These are phyloP conservation scores for Myrmecobius fasciatus DNA, from an alignment of 2,113 vertebrate species.

Conservation along the genomic window DNA sequence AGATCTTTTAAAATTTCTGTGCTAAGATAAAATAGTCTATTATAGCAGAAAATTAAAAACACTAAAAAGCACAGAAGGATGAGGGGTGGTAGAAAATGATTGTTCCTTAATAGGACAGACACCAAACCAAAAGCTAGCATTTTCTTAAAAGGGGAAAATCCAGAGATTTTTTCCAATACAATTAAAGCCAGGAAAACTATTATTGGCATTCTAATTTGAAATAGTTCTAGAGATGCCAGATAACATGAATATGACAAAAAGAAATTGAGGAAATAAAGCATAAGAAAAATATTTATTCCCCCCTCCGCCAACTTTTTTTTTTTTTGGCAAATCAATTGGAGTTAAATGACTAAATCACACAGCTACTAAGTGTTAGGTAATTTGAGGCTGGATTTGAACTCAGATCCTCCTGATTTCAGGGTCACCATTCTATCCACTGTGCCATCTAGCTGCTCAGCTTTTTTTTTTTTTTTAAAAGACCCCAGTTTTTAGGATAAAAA, in stretches of 20 bases:
- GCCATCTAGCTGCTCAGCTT: too few relatives aligned
- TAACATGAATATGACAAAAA: not conserved
- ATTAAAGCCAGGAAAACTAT: not conserved
- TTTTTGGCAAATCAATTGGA: too few relatives aligned
- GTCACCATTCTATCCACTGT: too few relatives aligned
- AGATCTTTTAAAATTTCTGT: not conserved
- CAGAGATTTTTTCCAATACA: not conserved
- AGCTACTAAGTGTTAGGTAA: too few relatives aligned
- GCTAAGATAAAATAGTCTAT: not conserved
- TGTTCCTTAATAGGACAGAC: not conserved
- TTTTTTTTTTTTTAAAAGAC: too few relatives aligned
- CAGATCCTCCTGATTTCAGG: too few relatives aligned
- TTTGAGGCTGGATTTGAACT: too few relatives aligned
- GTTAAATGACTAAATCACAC: too few relatives aligned
- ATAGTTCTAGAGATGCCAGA: not conserved
- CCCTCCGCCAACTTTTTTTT: too few relatives aligned
- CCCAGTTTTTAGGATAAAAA: too few relatives aligned
- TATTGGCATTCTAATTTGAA: not conserved
- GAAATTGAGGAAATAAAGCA: not conserved
- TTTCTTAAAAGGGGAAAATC: not conserved
- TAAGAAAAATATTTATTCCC: not conserved
- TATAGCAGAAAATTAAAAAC: not conserved
- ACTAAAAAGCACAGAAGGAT: not conserved
- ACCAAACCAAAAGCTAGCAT: not conserved
- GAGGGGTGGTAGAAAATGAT: not conserved